Evolutionary conservation across 2,113 vertebrate species (phyloP), one percentile per base, ranked within the genome.

Genomic region (Bostrychus sinensis): DNA sequence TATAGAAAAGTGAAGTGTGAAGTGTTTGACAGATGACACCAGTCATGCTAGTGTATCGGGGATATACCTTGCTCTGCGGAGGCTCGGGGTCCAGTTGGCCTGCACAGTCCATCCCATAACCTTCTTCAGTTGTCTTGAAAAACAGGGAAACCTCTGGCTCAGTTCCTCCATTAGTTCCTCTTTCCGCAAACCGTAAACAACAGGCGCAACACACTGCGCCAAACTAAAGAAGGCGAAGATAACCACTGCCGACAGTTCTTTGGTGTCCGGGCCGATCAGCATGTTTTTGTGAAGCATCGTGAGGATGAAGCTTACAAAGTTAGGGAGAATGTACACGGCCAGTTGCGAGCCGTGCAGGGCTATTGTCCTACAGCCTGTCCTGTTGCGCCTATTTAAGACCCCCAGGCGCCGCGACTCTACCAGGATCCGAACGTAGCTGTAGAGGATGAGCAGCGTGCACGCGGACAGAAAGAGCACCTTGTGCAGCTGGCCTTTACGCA

Each of bases 101-200:
- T 38, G 58, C 46, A 91, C 82, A 0, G 88, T 89, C 90, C 90
- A 89, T 43, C 89, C 89, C 17, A 91, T 77, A 19, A 83, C 45
- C 4, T 17, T 39, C 74, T 92, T 92, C 1, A 92, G 2, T 58
- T 87, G 69, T 9, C 81, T 51, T 63, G 78, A 78, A 3, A 87
- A 84, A 46, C 79, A 86, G 0, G 90, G 90, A 66, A 91, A 91
- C 39, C 81, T 76, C 45, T 64, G 82, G 2, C 68, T 62, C 11
- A 92, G 2, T 19, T 89, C 76, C 48, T 90, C 91, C 55, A 90
- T 6, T 0, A 93, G 87, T 56, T 93, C 92, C 63, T 93, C 91
- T 80, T 92, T 93, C 10, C 91, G 91, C 81, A 93, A 60, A 3
- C 91, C 91, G 56, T 93, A 93, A 1, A 93, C 75, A 0, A 92